Evolutionary conservation across 2,113 vertebrate genomes (phyloP).

Genomic region (Paradisaea rubra): DNA sequence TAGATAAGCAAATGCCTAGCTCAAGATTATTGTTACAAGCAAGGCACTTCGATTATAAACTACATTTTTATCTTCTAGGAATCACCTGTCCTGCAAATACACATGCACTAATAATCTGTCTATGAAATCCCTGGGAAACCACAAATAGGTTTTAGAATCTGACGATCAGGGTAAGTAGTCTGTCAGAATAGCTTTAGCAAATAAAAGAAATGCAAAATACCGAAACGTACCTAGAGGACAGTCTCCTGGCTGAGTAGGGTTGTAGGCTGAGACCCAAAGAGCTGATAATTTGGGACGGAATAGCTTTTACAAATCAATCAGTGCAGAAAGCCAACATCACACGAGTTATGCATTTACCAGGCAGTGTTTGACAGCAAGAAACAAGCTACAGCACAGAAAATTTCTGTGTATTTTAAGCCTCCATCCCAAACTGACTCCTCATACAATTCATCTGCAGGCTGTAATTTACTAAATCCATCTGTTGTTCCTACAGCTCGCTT

Average conservation of each 20-base stretch:
- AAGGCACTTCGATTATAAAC: slow-evolving; percentile 9
- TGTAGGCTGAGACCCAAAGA: neutral
- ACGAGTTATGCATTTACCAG: neutral
- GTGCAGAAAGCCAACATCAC: neutral
- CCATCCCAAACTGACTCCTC: slow-evolving; percentile 9
- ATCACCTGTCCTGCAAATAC: neutral
- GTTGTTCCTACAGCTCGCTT: slow-evolving; percentile 59
- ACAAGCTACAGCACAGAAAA: slow-evolving; percentile 33
- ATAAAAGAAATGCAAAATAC: slow-evolving; percentile 42
- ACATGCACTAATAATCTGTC: slow-evolving; percentile 9
- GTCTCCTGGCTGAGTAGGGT: neutral
- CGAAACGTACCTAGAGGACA: neutral
- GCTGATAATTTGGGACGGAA: neutral
- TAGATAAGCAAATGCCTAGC: slow-evolving; percentile 10
- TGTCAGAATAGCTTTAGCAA: slow-evolving; percentile 12
- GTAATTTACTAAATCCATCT: slow-evolving; percentile 75
- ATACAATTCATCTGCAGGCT: slow-evolving; percentile 52
- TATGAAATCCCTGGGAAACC: slow-evolving; percentile 4
- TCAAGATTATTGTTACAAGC: slow-evolving; percentile 3
- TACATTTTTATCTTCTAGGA: neutral
- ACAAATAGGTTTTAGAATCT: slow-evolving; percentile 34
- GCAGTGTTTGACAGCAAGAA: slow-evolving; percentile 26
- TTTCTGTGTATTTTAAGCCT: slow-evolving; percentile 17
- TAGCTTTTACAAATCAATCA: slow-evolving; percentile 17
- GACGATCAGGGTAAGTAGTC: neutral